Base-by-base conservation (phyloP, 2,797 vertebrate species). In the Anniella stebbinsi region DNA sequence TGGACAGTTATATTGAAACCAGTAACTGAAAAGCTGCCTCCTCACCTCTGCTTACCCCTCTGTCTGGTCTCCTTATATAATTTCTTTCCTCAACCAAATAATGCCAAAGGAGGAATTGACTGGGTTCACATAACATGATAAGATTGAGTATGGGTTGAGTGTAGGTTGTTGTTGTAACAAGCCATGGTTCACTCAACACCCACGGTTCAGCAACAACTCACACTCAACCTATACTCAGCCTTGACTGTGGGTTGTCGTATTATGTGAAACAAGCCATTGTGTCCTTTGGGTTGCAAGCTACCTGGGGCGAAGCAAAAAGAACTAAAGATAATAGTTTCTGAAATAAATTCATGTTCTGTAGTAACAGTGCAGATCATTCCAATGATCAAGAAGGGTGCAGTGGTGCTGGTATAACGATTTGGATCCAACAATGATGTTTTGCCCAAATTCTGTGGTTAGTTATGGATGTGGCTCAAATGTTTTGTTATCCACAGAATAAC, bases 11-110 rank as follows among this genome's bases (percentile, higher is more conserved):
- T 87, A 0, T 54, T 82, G 88, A 93, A 92, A 93, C 30, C 88
- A 90, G 89, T 13, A 86, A 84, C 90, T 92, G 93, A 88, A 91
- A 92, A 91, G 75, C 82, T 92, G 91, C 93, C 94, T 94, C 91
- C 2, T 87, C 90, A 93, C 90, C 92, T 89, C 84, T 10, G 77
- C 57, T 63, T 93, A 93, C 81, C 84, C 63, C 78, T 7, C 0
- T 0, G 7, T 28, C 13, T 54, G 9, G 75, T n/a, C 84, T 80
- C n/a, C 48, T 86, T 87, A 45, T 45, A 4, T 75, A 80, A n/a
- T 17, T 54, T 30, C 28, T 82, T 81, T 81, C 51, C 69, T 66
- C 25, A 90, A 23, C 25, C 33, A 73, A n/a, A 72, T 18, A 86
- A 86, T 36, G 36, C 28, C 67, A 80, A 85, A 78, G 63, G 15